Base-by-base conservation (phyloP, 2,888 invertebrate species). In the Epinotia ramella region DNA sequence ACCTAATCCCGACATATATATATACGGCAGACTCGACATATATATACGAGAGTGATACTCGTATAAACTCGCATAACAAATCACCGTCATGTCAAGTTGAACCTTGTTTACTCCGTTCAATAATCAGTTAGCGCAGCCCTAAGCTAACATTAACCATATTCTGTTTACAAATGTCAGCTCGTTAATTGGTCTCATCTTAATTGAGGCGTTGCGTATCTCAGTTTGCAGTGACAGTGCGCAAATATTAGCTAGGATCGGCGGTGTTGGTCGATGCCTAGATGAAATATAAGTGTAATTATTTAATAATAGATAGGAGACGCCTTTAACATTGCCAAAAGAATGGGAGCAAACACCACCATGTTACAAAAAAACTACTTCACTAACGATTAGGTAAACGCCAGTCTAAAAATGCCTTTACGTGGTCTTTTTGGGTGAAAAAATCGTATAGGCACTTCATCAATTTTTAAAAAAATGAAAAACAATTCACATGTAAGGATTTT, bases 101-200 rank as follows among this genome's bases (percentile, higher is more conserved):
- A 66, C 28, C 49, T 28, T 33, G 24, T 65, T 66, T 11, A 53
- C 28, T 49, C 18, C 66, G 11, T 53, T 18, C 28, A 53, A 20
- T 66, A 66, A 66, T 53, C 66, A 24, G 66, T 66, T 53, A 33
- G 18, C 33, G n/a, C 24, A 13, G 59, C n/a, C 59, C 44, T 46
- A 24, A 69, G 56, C 44, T 40, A 62, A 73, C 56, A 73, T 67
- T 44, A 62, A 66, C 66, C 73, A 67, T 67, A 73, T 62, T 56
- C 67, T 49, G 57, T 65, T 74, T 53, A 65, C 65, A 70, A 60
- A 66, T 62, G 67, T 53, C 71, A 72, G 60, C 81, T 76, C 69
- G 77, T 79, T 80, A 80, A 81, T 83, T 80, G 73, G 77, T 79
- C 77, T 83, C 80, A 84, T 79, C 77, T 83, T 80, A 84, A 85